Percentiles rank a stretch among this genome's conserved stretches.
Evolutionary conservation across 2,113 vertebrate genomes (phyloP).

Genomic region (Kryptolebias marmoratus): DNA sequence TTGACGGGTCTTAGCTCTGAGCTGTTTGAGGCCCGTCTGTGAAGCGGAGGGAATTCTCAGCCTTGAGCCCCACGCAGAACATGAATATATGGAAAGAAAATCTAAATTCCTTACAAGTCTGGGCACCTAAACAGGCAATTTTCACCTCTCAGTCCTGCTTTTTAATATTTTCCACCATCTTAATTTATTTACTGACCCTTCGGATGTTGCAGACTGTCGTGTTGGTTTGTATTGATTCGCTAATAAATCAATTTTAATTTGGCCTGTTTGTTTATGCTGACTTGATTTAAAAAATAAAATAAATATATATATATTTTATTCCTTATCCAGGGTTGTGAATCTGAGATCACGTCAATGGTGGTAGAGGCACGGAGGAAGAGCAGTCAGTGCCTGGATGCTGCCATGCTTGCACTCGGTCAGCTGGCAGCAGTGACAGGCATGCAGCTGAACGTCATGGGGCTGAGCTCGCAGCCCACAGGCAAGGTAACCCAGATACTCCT

Average conservation of each 20-base stretch:
- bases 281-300: slow-evolving; percentile 19
- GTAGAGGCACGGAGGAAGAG: slow-evolving; percentile 86
- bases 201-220: slow-evolving; percentile 44
- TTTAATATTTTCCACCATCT: slow-evolving; percentile 48
- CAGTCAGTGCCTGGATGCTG: slow-evolving; percentile 75
- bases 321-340: slow-evolving; percentile 87
- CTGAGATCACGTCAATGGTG: slow-evolving; percentile 93
- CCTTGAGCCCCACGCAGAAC: slow-evolving; percentile 77
- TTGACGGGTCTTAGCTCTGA: slow-evolving; percentile 76
- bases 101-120: slow-evolving; percentile 63
- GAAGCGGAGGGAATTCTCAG: slow-evolving; percentile 73
- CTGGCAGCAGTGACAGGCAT: slow-evolving; percentile 81
- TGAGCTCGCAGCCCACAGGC: slow-evolving; percentile 53
- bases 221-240: slow-evolving; percentile 54
- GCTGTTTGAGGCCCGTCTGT: slow-evolving; percentile 76
- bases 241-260: slow-evolving; percentile 55
- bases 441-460: slow-evolving; percentile 71
- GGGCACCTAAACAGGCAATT: slow-evolving; percentile 64
- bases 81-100: slow-evolving; percentile 79
- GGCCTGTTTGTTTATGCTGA: slow-evolving; percentile 35
- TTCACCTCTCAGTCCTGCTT: slow-evolving; percentile 39
- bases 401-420: slow-evolving; percentile 75
- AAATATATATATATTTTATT: background rate
- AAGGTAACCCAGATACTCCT: slow-evolving; percentile 63
- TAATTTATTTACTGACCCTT: slow-evolving; percentile 66